Evolutionary conservation across 2,888 invertebrate species (phyloP), one percentile per base, ranked within the genome.

Genomic region (Zelleria hepariella): DNA sequence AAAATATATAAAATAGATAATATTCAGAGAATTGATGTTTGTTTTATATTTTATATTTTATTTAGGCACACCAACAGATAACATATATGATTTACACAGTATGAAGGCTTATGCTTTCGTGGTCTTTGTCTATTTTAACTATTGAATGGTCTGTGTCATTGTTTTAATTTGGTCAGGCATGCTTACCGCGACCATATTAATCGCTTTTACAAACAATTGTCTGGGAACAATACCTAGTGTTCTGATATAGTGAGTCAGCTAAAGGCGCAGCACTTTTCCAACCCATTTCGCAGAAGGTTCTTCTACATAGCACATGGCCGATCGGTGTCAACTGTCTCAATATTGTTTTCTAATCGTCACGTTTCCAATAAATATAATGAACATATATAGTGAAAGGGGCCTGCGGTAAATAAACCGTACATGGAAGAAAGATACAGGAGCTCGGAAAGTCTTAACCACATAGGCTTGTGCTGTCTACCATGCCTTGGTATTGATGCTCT

Each of bases 381-480:
- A 4, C 32, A 20, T 21, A 23, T 20, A 7, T 21, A 24, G 53
- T 24, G 53, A 53, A 53, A 53, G 53, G 24, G 24, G 25, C n/a
- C n/a, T 25, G 53, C 24, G 53, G 53, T 66, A 63, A 64, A 62
- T 66, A 62, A 64, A 62, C 65, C 67, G 66, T 78, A 72, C 66
- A 86, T 86, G 85, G 83, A 83, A 69, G 69, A 75, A 68, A 77
- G 75, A 68, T 79, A 74, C 65, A 69, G 73, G 69, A 84, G 83
- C 67, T 73, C 77, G 67, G 80, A 83, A 62, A 85, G 86, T 69
- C 75, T 82, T 59, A 85, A 84, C 65, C 77, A 82, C 69, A 73
- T 86, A 71, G 78, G 80, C 70, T 81, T 77, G 66, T 87, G 87
- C 77, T 87, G 87, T 78, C 78, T 86, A 58, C 86, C 86, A 62